Base-by-base conservation (phyloP, 2,888 invertebrate species). In the Carcina quercana region DNA sequence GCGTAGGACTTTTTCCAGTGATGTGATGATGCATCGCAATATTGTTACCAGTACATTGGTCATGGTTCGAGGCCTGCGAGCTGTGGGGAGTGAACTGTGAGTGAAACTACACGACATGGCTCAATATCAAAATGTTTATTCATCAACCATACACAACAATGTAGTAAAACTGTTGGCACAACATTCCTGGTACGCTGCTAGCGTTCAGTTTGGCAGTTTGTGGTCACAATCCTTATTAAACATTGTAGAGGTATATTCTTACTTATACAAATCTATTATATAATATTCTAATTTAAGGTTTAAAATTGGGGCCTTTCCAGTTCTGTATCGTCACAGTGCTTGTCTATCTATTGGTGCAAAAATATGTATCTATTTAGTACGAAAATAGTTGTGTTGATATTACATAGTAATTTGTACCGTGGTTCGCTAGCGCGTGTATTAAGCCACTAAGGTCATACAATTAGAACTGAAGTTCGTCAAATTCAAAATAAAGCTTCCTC, bases 91-190 rank as follows among this genome's bases (percentile, higher is more conserved):
- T 3, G 19, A 20, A 13, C 6, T 20, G 10, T 13, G 6, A 36
- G 32, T 36, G 15, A 36, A 36, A 50, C 43, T 36, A 28, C 32
- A 39, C 37, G 33, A 13, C 10, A 5, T 14, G 53, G 54, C 46
- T 52, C 60, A 66, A 68, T 76, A 70, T 70, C 60, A 73, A 73
- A 73, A 74, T 58, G 64, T 79, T 80, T 76, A 78, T 74, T 78
- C n/a, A 64, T 65, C 52, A 74, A 73, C 58, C 61, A 61, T 71
- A 71, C 59, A 68, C 58, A 11, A 12, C 20, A 63, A 53, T 59
- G n/a, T n/a, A 60, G 37, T 57, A 45, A 55, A 66, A 69, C 50
- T 53, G 68, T 78, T 79, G 79, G 79, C 79, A 80, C 78, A 69
- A 60, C 63, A 59, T 67, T 68, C 68, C 61, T 55, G 43, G 43